A percentile compares a stretch with the other conserved stretches of the same genome.
Evolutionary conservation across 2,113 vertebrate genomes (phyloP).

Genomic region (Alosa alosa): DNA sequence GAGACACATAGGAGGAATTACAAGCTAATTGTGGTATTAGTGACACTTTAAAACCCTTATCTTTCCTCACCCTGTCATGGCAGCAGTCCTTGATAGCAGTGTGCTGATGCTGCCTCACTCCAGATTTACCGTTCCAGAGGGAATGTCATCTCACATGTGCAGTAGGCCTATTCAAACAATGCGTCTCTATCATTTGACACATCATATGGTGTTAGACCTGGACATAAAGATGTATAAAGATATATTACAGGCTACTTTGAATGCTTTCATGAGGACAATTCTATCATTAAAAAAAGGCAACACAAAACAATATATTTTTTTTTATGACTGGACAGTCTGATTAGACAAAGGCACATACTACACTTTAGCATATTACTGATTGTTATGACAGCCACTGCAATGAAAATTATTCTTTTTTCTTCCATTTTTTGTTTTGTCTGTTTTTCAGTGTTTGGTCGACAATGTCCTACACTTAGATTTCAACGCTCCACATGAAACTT

Average conservation of each 20-base stretch:
- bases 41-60: constrained; percentile 2
- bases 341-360: too few relatives aligned
- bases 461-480: too few relatives aligned
- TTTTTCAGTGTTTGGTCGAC: too few relatives aligned
- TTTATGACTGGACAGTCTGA: too few relatives aligned
- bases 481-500: too few relatives aligned
- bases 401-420: too few relatives aligned
- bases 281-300: not conserved
- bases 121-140: not conserved
- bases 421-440: too few relatives aligned
- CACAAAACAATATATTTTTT: not conserved
- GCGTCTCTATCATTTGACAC: not conserved
- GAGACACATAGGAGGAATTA: not conserved
- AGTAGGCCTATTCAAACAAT: not conserved
- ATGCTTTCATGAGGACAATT: too few relatives aligned
- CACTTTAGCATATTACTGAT: too few relatives aligned
- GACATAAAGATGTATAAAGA: too few relatives aligned
- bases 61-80: not conserved
- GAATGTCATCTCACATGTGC: not conserved
- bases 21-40: constrained; percentile 1
- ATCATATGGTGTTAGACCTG: not conserved
- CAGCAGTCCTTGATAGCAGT: not conserved
- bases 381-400: too few relatives aligned
- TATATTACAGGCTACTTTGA: too few relatives aligned
- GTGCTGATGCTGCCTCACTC: not conserved